Evolutionary conservation across 2,113 vertebrate species (phyloP).

Genomic region (Meriones unguiculatus): DNA sequence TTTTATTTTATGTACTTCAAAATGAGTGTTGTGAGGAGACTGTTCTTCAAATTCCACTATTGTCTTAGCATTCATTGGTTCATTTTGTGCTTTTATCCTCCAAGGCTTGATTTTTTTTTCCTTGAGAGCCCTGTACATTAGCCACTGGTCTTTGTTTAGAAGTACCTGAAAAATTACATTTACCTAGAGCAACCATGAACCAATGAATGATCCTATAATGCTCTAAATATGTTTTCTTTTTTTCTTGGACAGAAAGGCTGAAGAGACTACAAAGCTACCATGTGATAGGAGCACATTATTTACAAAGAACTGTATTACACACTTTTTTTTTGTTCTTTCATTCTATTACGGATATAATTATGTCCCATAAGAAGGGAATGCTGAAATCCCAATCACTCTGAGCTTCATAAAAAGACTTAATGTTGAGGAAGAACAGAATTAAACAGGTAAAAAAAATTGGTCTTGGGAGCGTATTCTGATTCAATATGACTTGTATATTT

Average conservation of each 20-base stretch:
- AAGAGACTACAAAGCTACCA: neutral
- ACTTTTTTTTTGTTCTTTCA: neutral
- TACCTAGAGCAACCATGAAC: neutral
- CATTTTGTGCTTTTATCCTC: neutral
- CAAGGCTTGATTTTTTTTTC: too few species aligned
- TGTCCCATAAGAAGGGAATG: neutral
- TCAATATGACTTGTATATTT: neutral
- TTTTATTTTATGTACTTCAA: neutral
- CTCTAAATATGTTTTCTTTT: neutral
- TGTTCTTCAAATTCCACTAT: neutral
- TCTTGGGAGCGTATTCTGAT: neutral
- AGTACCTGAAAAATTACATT: neutral
- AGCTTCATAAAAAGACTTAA: slow-evolving; percentile 18
- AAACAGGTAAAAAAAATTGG: neutral
- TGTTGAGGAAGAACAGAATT: neutral
- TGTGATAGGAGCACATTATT: neutral
- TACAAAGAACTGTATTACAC: neutral
- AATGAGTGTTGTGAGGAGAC: neutral
- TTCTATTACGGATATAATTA: neutral
- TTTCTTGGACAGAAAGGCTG: neutral
- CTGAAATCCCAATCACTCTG: neutral
- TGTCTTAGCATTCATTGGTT: neutral
- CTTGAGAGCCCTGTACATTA: neutral
- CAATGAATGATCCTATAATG: neutral
- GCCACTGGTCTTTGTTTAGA: neutral